phyloP scores from a whole-genome alignment of 2,797 vertebrate species.

The Crossoptilon crossoptilon region DNA sequence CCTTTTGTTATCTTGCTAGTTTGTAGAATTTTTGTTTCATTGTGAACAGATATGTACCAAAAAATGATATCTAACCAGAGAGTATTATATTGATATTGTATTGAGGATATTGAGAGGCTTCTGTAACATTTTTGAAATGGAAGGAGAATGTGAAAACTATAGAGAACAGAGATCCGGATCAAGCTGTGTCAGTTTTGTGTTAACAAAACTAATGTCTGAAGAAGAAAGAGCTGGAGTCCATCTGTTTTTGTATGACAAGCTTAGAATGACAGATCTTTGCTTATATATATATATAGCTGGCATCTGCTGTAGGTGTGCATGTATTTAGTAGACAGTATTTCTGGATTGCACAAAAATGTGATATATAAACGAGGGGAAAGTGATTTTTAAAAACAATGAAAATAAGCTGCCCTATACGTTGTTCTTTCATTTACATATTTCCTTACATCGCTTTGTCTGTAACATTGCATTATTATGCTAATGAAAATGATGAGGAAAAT shows the following conservation, averaged over 20 bases:
- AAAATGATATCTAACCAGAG: not conserved
- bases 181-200: not conserved
- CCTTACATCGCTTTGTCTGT: not conserved
- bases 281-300: not conserved
- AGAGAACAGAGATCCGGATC: not conserved
- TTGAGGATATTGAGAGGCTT: not conserved
- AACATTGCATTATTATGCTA: not conserved
- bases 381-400: not conserved
- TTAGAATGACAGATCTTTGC: not conserved
- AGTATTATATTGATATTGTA: not conserved
- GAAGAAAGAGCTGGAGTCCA: not conserved
- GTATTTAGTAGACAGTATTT: not conserved
- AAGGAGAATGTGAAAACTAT: not conserved
- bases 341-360: not conserved
- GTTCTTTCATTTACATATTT: not conserved
- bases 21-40: not conserved
- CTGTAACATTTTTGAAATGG: not conserved
- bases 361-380: not conserved
- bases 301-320: not conserved
- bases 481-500: conserved; percentile 1
- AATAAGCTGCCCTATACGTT: not conserved
- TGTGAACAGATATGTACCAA: not conserved
- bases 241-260: not conserved
- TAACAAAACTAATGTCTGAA: not conserved
- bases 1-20: not conserved